Base-by-base conservation (phyloP, 53 echinoderm and acorn worm species). In the Mesocentrotus franciscanus region DNA sequence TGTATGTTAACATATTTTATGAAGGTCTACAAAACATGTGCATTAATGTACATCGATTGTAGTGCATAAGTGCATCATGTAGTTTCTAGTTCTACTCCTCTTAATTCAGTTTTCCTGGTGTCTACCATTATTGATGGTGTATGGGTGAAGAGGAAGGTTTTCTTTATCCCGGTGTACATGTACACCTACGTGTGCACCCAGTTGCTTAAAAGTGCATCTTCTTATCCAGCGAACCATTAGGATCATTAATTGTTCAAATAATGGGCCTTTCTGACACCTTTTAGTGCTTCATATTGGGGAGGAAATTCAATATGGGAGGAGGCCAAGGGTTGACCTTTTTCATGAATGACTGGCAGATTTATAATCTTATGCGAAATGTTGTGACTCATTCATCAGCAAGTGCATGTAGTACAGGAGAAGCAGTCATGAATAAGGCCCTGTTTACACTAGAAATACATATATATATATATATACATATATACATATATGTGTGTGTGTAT, bases 271-370 rank as follows among this genome's bases (percentile, higher is more conserved):
- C 91, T 91, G 91, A 91, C 91, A 91, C 91, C 66, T 91, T 58
- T 91, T 62, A 66, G 91, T 30, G 20, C 33, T 55, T 90, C 17
- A 35, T 91, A 64, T 66, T 72, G 93, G 42, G 60, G 81, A 94
- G 95, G 95, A 94, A 94, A 94, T 94, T 85, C 56, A 85, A 85
- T 94, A 61, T 94, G 95, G 95, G 95, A 94, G 95, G 95, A 85
- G 95, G 87, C 85, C 85, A 85, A 36, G 95, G 87, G 57, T 94
- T 94, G 95, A 94, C 95, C 95, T 94, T 94, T 94, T 85, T 85
- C 70, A 78, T 42, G 85, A 94, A 94, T 94, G 95, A 94, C 95
- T 94, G 85, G 95, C 95, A 94, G 72, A 94, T 94, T 94, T 94
- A 94, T 94, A 85, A 94, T 94, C 87, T 85, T 68, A 94, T 94